These are phyloP conservation scores for Hypocryptadius cinnamomeus DNA, from an alignment of 2,113 vertebrate genomes.

Conservation along the genomic window DNA sequence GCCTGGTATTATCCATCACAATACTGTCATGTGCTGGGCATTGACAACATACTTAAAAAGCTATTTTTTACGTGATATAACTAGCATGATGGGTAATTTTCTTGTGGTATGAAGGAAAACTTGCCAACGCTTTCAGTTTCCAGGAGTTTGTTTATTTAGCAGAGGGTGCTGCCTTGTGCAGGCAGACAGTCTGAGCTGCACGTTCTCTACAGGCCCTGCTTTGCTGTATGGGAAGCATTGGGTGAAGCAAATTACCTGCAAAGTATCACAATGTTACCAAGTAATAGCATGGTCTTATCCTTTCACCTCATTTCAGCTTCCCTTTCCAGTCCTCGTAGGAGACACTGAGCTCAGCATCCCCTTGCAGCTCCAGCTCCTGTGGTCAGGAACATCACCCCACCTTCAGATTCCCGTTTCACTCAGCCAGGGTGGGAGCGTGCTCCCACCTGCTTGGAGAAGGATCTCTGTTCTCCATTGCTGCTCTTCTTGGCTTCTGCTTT, in stretches of 20 bases:
- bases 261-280: background rate
- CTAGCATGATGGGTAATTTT: background rate
- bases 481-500: background rate
- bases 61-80: background rate
- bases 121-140: background rate
- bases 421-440: background rate
- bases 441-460: background rate
- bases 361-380: background rate
- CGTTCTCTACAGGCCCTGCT: background rate
- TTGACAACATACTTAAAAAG: background rate
- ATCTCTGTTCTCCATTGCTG: fast-evolving
- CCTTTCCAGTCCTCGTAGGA: background rate
- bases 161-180: background rate
- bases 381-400: background rate
- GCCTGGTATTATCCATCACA: conserved; percentile 5
- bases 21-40: conserved; percentile 4
- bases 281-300: background rate
- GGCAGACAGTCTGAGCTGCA: background rate
- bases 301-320: background rate
- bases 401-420: background rate
- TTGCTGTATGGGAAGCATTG: background rate
- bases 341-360: background rate
- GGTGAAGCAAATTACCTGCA: background rate
- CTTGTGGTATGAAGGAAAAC: background rate
- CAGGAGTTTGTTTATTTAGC: background rate